These are phyloP conservation scores for Scylla paramamosain DNA, from an alignment of 1,140 invertebrate genomes.

Conservation along the genomic window DNA sequence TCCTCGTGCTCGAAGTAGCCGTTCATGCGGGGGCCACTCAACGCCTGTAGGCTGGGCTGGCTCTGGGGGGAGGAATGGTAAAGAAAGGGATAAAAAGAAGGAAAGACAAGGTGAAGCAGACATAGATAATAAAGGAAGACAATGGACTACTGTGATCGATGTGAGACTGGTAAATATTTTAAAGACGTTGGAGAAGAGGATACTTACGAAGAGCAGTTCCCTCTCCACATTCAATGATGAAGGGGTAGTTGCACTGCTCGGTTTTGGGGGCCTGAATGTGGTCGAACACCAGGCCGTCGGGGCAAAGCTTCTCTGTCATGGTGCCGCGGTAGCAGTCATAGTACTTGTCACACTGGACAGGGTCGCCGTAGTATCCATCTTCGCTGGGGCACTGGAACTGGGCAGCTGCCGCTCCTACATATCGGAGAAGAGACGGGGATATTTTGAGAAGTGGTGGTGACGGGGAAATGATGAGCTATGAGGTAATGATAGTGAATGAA, in stretches of 20 bases:
- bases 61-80: constrained; percentile 75
- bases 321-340: constrained; percentile 87
- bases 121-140: neutral
- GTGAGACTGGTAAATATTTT: neutral
- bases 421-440: neutral
- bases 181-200: neutral
- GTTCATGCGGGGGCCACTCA: constrained; percentile 89
- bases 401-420: constrained; percentile 65
- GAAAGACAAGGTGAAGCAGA: neutral
- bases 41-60: constrained; percentile 76
- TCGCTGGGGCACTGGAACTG: constrained; percentile 86
- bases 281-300: constrained; percentile 90
- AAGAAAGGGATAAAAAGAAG: neutral
- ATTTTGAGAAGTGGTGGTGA: neutral
- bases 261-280: constrained; percentile 86
- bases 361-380: constrained; percentile 88
- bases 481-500: neutral
- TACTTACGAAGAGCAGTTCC: constrained; percentile 88
- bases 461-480: neutral
- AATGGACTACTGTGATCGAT: neutral
- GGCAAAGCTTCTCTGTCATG: constrained; percentile 87
- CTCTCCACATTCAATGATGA: constrained; percentile 89
- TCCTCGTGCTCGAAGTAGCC: constrained; percentile 90
- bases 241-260: constrained; percentile 89
- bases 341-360: constrained; percentile 90